A percentile compares a stretch with the other conserved stretches of the same genome.
These are phyloP conservation scores for Leptogaster cylindrica DNA, from an alignment of 2,888 invertebrate genomes.

Conservation along the genomic window DNA sequence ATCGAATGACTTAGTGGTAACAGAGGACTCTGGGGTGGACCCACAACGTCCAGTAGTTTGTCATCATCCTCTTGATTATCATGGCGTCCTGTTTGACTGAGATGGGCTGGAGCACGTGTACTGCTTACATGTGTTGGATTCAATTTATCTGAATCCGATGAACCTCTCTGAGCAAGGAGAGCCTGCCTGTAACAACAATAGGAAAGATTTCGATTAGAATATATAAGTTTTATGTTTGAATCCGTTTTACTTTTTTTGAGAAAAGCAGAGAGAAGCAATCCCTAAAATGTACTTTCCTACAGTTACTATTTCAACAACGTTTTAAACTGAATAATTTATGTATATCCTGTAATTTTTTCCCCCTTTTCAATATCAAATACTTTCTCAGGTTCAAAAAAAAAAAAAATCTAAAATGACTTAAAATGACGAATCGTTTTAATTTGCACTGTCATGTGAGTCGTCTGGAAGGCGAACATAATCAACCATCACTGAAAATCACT, in stretches of 20 bases:
- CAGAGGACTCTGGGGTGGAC: constrained; percentile 82
- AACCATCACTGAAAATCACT: not conserved
- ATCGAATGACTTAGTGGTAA: constrained; percentile 65
- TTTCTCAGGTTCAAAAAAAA: too few relatives aligned
- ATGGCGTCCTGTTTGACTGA: constrained; percentile 60
- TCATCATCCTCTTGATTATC: constrained; percentile 78
- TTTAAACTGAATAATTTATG: too few relatives aligned
- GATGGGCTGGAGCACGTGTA: constrained; percentile 59
- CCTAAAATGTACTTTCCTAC: too few relatives aligned
- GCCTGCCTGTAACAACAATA: constrained; percentile 74
- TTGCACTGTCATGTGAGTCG: constrained; percentile 15
- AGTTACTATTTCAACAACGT: too few relatives aligned
- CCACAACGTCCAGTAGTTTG: constrained; percentile 84
- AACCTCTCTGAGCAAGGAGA: constrained; percentile 62
- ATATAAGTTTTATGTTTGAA: constrained; percentile 48
- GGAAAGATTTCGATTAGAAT: constrained; percentile 38
- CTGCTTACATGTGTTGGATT: constrained; percentile 67
- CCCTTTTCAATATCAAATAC: too few relatives aligned
- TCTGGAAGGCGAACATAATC: not conserved
- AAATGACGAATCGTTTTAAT: constrained; percentile 26
- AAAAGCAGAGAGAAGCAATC: too few relatives aligned
- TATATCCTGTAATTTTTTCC: too few relatives aligned
- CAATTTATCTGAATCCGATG: constrained; percentile 62
- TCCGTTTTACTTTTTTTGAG: too few relatives aligned
- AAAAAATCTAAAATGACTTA: too few relatives aligned